Percentiles rank a stretch among this genome's conserved stretches.
Evolutionary conservation across 1,140 invertebrate genomes (phyloP).

Genomic region (Lucilia sericata): DNA sequence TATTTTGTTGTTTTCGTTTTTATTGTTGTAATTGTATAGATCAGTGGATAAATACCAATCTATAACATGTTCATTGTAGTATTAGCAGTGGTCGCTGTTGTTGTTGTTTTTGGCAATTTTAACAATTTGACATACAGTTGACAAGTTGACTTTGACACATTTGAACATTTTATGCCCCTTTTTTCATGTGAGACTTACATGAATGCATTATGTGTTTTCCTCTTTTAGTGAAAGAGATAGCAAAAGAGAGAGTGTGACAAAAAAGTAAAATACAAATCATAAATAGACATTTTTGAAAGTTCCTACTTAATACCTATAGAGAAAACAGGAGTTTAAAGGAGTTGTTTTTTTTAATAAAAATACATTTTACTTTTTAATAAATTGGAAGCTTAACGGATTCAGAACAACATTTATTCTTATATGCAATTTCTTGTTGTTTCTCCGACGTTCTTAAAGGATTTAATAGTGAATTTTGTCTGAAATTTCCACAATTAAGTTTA

Average conservation of each 20-base stretch:
- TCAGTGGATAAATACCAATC: conserved; percentile 12
- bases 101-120: conserved; percentile 15
- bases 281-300: neutral
- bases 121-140: conserved; percentile 61
- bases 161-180: neutral
- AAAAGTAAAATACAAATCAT: neutral
- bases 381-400: too few species aligned
- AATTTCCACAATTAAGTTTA: too few species aligned
- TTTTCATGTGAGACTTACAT: neutral
- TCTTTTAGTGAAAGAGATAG: neutral
- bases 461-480: too few species aligned
- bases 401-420: too few species aligned
- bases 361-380: too few species aligned
- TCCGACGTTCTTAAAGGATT: too few species aligned
- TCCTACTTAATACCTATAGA: neutral
- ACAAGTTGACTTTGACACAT: conserved; percentile 54
- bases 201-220: neutral
- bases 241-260: neutral
- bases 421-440: too few species aligned
- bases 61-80: neutral
- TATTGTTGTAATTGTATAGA: neutral
- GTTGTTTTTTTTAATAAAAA: neutral
- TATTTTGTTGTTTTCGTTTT: neutral
- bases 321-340: neutral
- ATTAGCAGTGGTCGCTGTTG: neutral